phyloP scores from a whole-genome alignment of 1,140 invertebrate species.

The Physella acuta region DNA sequence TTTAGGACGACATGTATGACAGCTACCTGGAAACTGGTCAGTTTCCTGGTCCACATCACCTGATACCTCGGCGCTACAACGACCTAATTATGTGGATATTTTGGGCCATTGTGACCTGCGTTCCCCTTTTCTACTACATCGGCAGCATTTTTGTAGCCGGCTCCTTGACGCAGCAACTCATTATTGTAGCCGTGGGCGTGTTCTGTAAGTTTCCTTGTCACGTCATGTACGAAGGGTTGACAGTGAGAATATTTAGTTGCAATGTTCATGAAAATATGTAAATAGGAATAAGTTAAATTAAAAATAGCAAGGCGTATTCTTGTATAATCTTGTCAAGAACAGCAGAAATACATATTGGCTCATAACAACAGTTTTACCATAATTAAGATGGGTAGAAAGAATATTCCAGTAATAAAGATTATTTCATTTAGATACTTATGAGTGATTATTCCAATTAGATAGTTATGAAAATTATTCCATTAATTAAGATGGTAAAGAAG shows the following conservation, averaged over 20 bases:
- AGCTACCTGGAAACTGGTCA: constrained; percentile 46
- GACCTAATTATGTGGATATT: constrained; percentile 49
- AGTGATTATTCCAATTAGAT: background rate
- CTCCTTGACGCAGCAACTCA: constrained; percentile 32
- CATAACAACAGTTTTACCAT: background rate
- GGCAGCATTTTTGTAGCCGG: constrained; percentile 36
- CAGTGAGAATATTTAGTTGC: background rate
- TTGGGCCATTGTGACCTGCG: constrained; percentile 48
- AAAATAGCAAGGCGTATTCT: background rate
- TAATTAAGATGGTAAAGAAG: background rate
- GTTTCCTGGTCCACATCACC: constrained; percentile 38
- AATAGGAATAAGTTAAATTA: background rate
- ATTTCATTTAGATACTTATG: background rate
- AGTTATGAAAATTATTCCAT: too few relatives aligned
- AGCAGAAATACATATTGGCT: background rate
- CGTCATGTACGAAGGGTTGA: background rate
- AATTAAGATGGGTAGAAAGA: background rate
- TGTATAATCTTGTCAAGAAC: background rate
- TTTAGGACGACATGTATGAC: constrained; percentile 56
- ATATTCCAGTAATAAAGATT: background rate
- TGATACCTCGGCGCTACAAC: constrained; percentile 36
- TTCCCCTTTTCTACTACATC: constrained; percentile 51
- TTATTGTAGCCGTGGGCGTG: constrained; percentile 30
- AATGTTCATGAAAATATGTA: background rate
- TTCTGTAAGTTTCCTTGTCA: constrained; percentile 32